Evolutionary conservation across 2,888 invertebrate species (phyloP), one percentile per base, ranked within the genome.

Genomic region (Nezara viridula): DNA sequence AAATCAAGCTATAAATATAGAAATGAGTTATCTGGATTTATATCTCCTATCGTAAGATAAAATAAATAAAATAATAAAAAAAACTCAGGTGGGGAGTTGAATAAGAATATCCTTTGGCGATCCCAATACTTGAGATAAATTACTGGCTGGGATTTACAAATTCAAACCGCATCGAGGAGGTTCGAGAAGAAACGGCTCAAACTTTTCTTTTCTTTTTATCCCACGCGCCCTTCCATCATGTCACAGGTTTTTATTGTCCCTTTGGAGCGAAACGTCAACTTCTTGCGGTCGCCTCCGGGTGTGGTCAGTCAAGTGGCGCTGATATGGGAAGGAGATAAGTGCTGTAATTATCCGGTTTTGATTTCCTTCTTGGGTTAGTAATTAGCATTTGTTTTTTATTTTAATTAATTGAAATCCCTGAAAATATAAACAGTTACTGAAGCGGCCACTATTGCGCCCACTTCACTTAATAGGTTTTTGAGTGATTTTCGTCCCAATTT

Each of bases 131-230:
- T 4, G 27, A 66, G 27, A 66, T 66, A 66, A 66, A 32, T 32
- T 32, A 32, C 14, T 10, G 32, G 4, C 10, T 37, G 24, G 40
- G 44, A 77, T 44, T 77, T 77, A 77, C 24, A 24, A 44, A 77
- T 77, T 77, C 77, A 77, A 32, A 16, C 21, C 5, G 77, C 77
- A 40, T 77, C 77, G 5, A 7, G 2, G 2, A 77, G 77, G 16
- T 44, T 77, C 24, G 4, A 44, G n/a, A 77, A 77, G 44, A 37
- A 77, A 77, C 3, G 24, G 4, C 19, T 27, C 2, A 7, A 44
- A 12, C 24, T 77, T 77, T 77, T 77, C n/a, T n/a, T n/a, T n/a
- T n/a, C n/a, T 44, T 77, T 77, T 77, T 77, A 66, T 66, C 44
- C 44, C 77, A 3, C 77, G 37, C 40, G 24, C n/a, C 77, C 40